These are phyloP conservation scores for Casuarius casuarius DNA, from an alignment of 2,113 vertebrate species.

Conservation along the genomic window DNA sequence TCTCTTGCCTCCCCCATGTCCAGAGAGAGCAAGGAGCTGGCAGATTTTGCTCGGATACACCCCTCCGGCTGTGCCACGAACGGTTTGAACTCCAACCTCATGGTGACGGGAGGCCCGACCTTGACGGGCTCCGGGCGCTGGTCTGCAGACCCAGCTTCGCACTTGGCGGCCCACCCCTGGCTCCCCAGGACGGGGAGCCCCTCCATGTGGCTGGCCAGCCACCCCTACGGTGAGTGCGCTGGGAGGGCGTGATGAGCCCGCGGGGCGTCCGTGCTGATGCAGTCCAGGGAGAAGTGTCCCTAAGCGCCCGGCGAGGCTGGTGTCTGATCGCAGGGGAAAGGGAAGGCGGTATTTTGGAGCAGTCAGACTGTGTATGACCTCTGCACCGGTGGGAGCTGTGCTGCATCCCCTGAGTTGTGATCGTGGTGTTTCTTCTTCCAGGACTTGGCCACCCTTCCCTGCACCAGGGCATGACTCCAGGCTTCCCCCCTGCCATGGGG, in stretches of 20 bases:
- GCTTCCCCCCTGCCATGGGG: slow-evolving; percentile 87
- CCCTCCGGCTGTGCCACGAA: slow-evolving; percentile 82
- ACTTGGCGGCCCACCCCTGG: slow-evolving; percentile 92
- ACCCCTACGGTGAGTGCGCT: slow-evolving; percentile 65
- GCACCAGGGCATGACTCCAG: slow-evolving; percentile 91
- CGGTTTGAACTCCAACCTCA: slow-evolving; percentile 93
- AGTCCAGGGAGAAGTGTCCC: neutral
- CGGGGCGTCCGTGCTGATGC: fast-evolving
- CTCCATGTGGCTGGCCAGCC: slow-evolving; percentile 90
- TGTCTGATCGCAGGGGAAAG: neutral
- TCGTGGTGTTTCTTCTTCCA: slow-evolving; percentile 50
- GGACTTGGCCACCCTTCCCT: slow-evolving; percentile 90
- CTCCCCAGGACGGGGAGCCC: slow-evolving; percentile 89
- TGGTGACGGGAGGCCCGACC: slow-evolving; percentile 91
- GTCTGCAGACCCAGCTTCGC: slow-evolving; percentile 87
- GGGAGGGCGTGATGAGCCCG: neutral
- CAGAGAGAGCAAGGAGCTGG: slow-evolving; percentile 95
- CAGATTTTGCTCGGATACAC: slow-evolving; percentile 90
- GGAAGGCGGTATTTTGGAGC: neutral
- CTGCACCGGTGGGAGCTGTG: neutral
- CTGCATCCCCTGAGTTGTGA: neutral
- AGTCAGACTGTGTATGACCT: neutral
- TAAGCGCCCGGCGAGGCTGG: neutral
- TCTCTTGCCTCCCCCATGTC: neutral
- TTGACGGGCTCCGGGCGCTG: slow-evolving; percentile 86